Evolutionary conservation across 2,797 vertebrate species (phyloP).

Genomic region (Falco concolor): DNA sequence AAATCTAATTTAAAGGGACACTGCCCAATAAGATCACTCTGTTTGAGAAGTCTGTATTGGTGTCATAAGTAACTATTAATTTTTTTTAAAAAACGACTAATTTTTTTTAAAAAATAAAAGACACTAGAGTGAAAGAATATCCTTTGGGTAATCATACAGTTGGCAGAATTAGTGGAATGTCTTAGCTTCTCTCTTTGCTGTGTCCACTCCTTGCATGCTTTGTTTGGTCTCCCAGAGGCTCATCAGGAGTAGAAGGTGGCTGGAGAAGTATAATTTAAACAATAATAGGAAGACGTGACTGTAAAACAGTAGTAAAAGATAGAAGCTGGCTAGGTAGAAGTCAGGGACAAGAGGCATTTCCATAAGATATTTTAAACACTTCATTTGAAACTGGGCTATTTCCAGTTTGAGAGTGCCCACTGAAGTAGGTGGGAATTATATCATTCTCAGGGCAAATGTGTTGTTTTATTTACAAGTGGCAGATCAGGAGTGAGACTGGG

Average conservation of each 20-base stretch:
- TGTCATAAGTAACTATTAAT: background rate
- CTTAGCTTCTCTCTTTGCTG: background rate
- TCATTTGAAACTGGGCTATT: background rate
- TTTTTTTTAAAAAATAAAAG: background rate
- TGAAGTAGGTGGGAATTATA: background rate
- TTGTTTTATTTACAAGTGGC: background rate
- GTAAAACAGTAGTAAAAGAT: background rate
- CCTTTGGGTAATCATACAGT: background rate
- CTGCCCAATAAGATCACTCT: background rate
- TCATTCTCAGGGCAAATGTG: background rate
- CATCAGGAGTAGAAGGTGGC: rapidly evolving
- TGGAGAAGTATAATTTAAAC: background rate
- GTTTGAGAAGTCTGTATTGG: background rate
- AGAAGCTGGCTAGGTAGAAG: background rate
- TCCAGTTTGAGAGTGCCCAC: background rate
- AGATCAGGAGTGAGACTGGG: background rate
- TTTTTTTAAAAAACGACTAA: no score
- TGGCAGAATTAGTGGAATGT: background rate
- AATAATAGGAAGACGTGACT: background rate
- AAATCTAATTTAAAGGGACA: slow-evolving; percentile 7
- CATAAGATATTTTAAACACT: background rate
- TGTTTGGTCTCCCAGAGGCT: background rate
- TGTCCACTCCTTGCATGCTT: background rate
- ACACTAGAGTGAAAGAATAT: background rate
- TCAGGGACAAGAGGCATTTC: background rate